Base-by-base conservation (phyloP, 1,140 invertebrate genomes). In the Adelges cooleyi region DNA sequence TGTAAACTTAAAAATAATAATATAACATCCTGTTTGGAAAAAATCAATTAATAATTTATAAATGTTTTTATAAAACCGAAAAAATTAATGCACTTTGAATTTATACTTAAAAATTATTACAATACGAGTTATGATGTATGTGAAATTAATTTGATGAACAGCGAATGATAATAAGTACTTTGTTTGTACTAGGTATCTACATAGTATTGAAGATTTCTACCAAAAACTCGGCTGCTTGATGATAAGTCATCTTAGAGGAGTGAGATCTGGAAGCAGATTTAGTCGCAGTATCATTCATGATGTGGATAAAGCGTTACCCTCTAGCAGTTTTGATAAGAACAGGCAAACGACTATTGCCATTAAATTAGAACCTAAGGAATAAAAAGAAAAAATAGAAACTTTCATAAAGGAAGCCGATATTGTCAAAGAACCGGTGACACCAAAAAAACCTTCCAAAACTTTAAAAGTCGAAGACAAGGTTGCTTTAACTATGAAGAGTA, bases 201-300 rank as follows among this genome's bases (percentile, higher is more conserved):
- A 92, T 74, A 90, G 90, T 67, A 97, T 95, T 79, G 94, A 96
- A 74, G 90, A 95, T 69, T 95, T 97, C 74, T 87, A 95, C 75
- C 82, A 91, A 65, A 96, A 96, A 74, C 76, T 97, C 36, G 94
- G 95, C 33, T 92, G 91, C 71, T 92, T 92, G 13, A 88, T 96
- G 84, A 82, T 91, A 13, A 91, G 87, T 74, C 86, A 89, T 72
- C 85, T 86, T 3, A 77, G 86, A 48, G 82, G 84, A n/a, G 71
- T 75, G 67, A 74, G 76, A 42, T 77, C 74, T 25, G 77, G 78
- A 49, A 83, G 80, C 69, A 71, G 78, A 59, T 84, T 87, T 36
- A 87, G 87, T 48, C 79, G 89, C 53, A 90, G 85, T 72, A 78
- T 93, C 40, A 90, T 92, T 23, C 78, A 90, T 9, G 89, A 89